phyloP scores from a whole-genome alignment of 2,797 vertebrate species.

The Sternotherus odoratus region DNA sequence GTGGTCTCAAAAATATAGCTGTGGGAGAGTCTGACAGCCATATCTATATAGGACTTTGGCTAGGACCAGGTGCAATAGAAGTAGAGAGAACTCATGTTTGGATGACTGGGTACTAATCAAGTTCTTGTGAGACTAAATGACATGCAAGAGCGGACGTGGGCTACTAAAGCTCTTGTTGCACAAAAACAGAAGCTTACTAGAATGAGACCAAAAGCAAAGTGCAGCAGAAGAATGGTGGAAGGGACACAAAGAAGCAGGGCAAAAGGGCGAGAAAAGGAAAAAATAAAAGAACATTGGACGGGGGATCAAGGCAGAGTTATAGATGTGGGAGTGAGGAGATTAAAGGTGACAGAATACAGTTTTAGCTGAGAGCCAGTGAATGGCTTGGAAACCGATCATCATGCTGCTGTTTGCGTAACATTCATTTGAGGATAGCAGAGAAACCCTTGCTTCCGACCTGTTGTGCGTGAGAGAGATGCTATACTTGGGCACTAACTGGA shows the following conservation, averaged over 20 bases:
- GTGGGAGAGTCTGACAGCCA: not conserved
- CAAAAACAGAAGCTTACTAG: constrained; percentile 3
- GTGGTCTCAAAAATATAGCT: not conserved
- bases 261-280: not conserved
- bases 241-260: not conserved
- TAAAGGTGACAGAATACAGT: not conserved
- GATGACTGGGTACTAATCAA: not conserved
- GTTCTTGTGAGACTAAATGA: not conserved
- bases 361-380: constrained; percentile 5
- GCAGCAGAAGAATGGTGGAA: not conserved
- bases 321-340: constrained; percentile 15
- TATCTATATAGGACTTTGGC: not conserved
- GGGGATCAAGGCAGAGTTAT: not conserved
- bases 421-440: constrained; percentile 28
- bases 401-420: constrained; percentile 5
- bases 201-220: not conserved
- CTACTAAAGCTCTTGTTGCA: constrained; percentile 27
- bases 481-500: not conserved
- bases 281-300: not conserved
- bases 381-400: not conserved
- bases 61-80: not conserved
- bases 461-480: not conserved
- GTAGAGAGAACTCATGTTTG: not conserved
- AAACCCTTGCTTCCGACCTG: not conserved
- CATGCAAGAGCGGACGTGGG: not conserved